Base-by-base conservation (phyloP, 2,113 vertebrate species). In the Casuarius casuarius region DNA sequence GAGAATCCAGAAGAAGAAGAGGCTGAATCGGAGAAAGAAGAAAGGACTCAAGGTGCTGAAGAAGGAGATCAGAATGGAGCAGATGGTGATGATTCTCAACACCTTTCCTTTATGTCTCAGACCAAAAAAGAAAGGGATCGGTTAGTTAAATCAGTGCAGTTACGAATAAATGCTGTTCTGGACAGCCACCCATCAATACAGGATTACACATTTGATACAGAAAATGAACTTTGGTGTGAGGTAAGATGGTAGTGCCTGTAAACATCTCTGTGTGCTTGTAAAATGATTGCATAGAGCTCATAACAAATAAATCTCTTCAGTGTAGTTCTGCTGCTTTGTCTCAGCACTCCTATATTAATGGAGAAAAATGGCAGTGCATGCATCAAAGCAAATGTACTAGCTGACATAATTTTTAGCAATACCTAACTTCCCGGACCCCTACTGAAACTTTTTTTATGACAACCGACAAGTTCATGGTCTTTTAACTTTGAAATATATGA, bases 201-300 rank as follows among this genome's bases (percentile, higher is more conserved):
- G 94, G 96, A 96, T 61, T 99, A 99, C 85, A 61, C 63, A 17
- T 99, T 99, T 9, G 99, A 99, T 91, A n/a, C 72, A 0, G 29
- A 98, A 48, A 90, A 98, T 1, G 97, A 98, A 13, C 98, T 99
- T 11, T 99, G 99, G 99, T 99, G 99, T 97, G 98, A 99, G 99
- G 99, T 99, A 93, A 96, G 98, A 29, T 33, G 49, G 6, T 29
- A 12, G 14, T 48, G 33, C 42, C 56, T 81, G 78, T 38, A 80
- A 65, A 46, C 18, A 10, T 23, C 23, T 35, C 3, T 20, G 28
- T 29, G 21, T 56, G 61, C 14, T 28, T 87, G 81, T 5, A 4
- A 42, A 33, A 2, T 8, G 38, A 5, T 48, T 93, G 29, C 66
- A 2, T 3, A n/a, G 14, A 62, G 38, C 29, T 84, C 51, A 0